Evolutionary conservation across 2,888 invertebrate genomes (phyloP), one percentile per base, ranked within the genome.

Genomic region (Rhynchonema sp.): DNA sequence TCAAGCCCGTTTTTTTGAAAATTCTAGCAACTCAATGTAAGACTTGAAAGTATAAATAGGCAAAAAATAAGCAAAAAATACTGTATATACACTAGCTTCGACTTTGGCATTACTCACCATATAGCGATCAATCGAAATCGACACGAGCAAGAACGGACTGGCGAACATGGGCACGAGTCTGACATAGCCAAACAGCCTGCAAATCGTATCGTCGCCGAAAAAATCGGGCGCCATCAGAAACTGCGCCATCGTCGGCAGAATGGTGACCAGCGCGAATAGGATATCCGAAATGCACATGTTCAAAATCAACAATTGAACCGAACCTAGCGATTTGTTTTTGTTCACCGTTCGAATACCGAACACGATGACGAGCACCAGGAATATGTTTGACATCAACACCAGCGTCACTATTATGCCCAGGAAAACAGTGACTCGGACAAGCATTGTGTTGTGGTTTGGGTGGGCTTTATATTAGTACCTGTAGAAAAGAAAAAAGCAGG

Each of bases 241-340:
- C 22, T 49, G 22, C 6, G 23, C 38, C 38, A 56, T 6, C 6
- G 25, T n/a, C 0, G 84, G 82, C n/a, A 83, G 72, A 3, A 83
- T 81, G 68, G 83, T 82, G 64, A 83, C 78, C 64, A 83, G 75
- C 1, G 82, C 84, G 1, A 83, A 84, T 59, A 82, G 77, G 55
- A 84, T 75, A 69, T 85, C 84, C 1, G 84, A 82, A 29, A 83
- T 74, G 65, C 82, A 81, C 60, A 84, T 75, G 69, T 84, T 83
- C 49, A 83, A 75, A 63, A 85, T 83, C 71, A 84, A 64, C 61
- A 69, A 65, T 65, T 69, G 61, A 1, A 69, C 69, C 0, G 68
- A 27, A 13, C 27, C 26, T 2, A 54, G 26, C 61, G 38, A 38
- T 38, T 38, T 38, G 9, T 38, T 38, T 6, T 6, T 17, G 38